Conservation (phyloP, 2,888 invertebrate species). For the Ophraella communa region DNA sequence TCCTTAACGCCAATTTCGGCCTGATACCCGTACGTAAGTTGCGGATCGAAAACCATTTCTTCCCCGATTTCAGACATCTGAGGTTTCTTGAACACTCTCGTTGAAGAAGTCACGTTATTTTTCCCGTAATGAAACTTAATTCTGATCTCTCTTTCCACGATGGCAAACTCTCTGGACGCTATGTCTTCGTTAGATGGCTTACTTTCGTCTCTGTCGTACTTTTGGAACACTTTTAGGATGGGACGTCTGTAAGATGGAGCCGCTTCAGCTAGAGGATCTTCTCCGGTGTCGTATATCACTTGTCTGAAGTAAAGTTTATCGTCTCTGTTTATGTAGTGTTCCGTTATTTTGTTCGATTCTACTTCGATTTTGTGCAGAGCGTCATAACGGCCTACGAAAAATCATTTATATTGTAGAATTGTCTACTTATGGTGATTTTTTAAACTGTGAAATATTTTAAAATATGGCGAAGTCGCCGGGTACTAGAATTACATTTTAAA, state of each 20-base stretch:
- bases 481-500: neutral
- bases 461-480: neutral
- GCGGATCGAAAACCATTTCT: conserved; percentile 56
- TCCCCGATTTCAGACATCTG: conserved; percentile 74
- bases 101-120: conserved; percentile 68
- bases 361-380: conserved; percentile 69
- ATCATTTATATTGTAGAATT: too few species aligned
- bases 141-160: conserved; percentile 67
- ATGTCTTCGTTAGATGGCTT: conserved; percentile 69
- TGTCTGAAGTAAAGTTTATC: conserved; percentile 28
- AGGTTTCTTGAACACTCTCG: conserved; percentile 72
- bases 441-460: too few species aligned
- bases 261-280: neutral
- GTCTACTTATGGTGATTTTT: too few species aligned
- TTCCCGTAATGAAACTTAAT: conserved; percentile 70
- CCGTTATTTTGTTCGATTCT: conserved; percentile 56
- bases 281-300: conserved; percentile 2
- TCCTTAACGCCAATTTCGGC: conserved; percentile 68
- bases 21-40: conserved; percentile 70
- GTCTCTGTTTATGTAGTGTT: conserved; percentile 41
- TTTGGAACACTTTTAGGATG: conserved; percentile 49
- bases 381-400: conserved; percentile 65
- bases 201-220: conserved; percentile 66
- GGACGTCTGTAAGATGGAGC: neutral
- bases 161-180: conserved; percentile 69